Evolutionary conservation across 2,888 invertebrate species (phyloP), one percentile per base, ranked within the genome.

Genomic region (Zele albiditarsus): DNA sequence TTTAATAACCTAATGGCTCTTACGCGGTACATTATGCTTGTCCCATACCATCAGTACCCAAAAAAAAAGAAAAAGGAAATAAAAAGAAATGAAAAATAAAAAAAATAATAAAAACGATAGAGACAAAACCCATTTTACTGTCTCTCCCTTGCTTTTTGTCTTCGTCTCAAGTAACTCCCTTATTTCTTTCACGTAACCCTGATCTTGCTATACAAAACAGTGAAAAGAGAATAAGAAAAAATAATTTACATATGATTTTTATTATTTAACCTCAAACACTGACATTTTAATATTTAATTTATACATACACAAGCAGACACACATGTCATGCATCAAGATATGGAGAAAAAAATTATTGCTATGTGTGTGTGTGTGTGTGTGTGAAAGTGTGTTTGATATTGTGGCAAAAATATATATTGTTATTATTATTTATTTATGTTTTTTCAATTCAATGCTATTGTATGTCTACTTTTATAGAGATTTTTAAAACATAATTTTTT

Each of bases 1-100:
- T 89, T 89, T 89, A 89, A 89, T 89, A 88, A 88, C 87, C 88
- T 88, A 89, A 88, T 88, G 89, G 89, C 85, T 88, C 85, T 84
- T 84, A 82, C 80, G 81, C 83, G 84, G 83, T 81, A 84, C 85
- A 83, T 85, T 86, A 84, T 81, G 66, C 77, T 75, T 76, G 67
- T 71, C 75, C 71, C 75, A 71, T 72, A 53, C 71, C 71, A 75
- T 75, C 75, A 72, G 46, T 42, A 53, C 71, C 71, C 4, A 58
- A 58, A 27, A 58, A 27, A 28, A 58, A 58, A n/a, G 28, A 60
- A 27, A 28, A 14, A 28, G 16, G 16, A 62, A 73, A 49, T 73
- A 38, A 70, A 62, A 25, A 69, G 46, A 70, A 77, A 77, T 68
- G 68, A 68, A 66, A 69, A 71, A 66, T 72, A 66, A 72, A 65